Base-by-base conservation (phyloP, 2,113 vertebrate species). In the Sialia sialis region DNA sequence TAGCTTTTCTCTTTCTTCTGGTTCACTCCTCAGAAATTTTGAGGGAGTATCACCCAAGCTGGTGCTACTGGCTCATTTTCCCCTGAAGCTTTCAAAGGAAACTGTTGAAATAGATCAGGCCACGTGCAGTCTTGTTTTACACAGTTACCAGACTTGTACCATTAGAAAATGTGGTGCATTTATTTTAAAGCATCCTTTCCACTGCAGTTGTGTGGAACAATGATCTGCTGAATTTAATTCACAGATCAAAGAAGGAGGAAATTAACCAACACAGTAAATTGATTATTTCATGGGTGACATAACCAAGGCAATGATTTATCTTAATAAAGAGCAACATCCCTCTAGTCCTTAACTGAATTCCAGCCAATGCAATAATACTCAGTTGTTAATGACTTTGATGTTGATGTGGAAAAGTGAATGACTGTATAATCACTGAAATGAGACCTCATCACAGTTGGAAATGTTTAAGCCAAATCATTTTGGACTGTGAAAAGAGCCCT, bases 261-360 rank as follows among this genome's bases (percentile, higher is more conserved):
- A 98, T 98, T 98, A 98, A 97, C 98, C 97, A 98, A 98, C 97
- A 97, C 95, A 97, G 97, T 97, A 98, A 98, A 99, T 98, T 98
- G 98, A 98, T 99, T 98, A 98, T 98, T 98, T 98, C 98, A 98
- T 98, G 98, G 97, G 97, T 98, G 96, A 98, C 97, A 97, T 98
- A 98, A 98, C 98, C 96, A 98, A 97, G 96, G 97, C 97, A 98
- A 97, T 98, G 98, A 99, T 99, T 99, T 98, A 98, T 98, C 98
- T 98, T 98, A 98, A 98, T 98, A 98, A 97, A 98, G 97, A 98
- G 97, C 97, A 98, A 97, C 96, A 96, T 97, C 98, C 97, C 97
- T 97, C 96, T 96, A 96, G 96, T 98, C 97, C 96, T 97, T 97
- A 97, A 96, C 96, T 98, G 97, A 98, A 98, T 98, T 97, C 95